Evolutionary conservation across 2,888 invertebrate species (phyloP), one percentile per base, ranked within the genome.

Genomic region (Linnaemya vulpina): DNA sequence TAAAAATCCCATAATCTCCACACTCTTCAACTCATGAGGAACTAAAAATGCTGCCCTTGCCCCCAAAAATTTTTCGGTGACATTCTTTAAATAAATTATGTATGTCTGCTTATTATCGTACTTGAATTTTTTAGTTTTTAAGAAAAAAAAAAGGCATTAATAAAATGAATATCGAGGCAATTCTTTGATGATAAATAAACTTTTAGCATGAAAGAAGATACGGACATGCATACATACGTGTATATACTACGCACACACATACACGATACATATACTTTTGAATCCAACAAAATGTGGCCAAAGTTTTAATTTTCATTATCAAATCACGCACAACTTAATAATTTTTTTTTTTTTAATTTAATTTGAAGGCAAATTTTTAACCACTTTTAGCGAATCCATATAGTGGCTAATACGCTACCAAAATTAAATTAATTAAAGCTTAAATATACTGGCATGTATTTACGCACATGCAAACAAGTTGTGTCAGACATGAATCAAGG

Each of bases 201-300:
- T 17, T 63, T 70, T 62, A 22, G 51, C 60, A 62, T 78, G 49
- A 51, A 58, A 67, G 4, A n/a, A n/a, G n/a, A 3, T 15, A 43
- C 15, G 43, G 1, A 1, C 43, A 15, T 62, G 30, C 30, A 30
- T 15, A 55, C 25, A 30, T 15, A 30, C 17, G 25, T 4, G 25
- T 25, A 25, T 2, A 7, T 30, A 30, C 1, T 25, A 35, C 0
- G 4, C 9, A 62, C 13, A 62, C 11, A 20, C 10, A 10, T 22
- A 55, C 25, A 30, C 25, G 25, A 35, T 3, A 3, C 13, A 40
- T 4, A 20, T 13, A 40, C 1, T 10, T 13, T 60, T 10, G 13
- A 38, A 13, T 4, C 20, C 38, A 38, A 13, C 1, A 35, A n/a
- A 38, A 38, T 17, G 17, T 17, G 10, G 1, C 17, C 30, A 58